These are phyloP conservation scores for Gulo gulo DNA, from an alignment of 2,113 vertebrate genomes.

Conservation along the genomic window DNA sequence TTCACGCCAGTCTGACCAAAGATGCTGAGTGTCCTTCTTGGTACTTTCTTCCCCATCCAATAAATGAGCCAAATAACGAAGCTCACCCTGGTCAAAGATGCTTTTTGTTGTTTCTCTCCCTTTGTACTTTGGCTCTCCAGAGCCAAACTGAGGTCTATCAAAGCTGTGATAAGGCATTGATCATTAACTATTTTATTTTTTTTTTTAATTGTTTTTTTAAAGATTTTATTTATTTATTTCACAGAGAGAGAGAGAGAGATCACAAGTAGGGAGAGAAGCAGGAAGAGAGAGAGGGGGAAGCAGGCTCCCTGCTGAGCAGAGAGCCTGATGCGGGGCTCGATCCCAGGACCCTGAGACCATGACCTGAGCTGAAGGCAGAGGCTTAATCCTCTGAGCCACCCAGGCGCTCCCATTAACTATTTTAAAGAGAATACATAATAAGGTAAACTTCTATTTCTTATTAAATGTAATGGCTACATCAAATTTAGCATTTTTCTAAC, in stretches of 20 bases:
- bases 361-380: no score
- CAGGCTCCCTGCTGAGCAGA: no score
- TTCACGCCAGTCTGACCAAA: not conserved
- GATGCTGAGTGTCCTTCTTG: not conserved
- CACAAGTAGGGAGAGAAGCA: no score
- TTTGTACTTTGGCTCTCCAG: not conserved
- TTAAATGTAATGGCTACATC: not conserved
- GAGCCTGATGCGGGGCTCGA: no score
- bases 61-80: not conserved
- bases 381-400: no score
- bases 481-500: not conserved
- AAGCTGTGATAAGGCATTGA: not conserved
- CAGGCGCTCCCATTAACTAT: not conserved
- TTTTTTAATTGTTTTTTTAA: no score
- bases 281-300: no score
- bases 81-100: not conserved
- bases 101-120: not conserved
- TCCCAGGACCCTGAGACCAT: no score
- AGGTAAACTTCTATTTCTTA: constrained; percentile 5
- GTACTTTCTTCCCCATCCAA: not conserved
- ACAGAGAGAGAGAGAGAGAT: no score
- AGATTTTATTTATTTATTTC: no score
- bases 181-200: not conserved
- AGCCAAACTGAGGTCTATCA: not conserved
- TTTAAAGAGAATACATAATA: not conserved